Evolutionary conservation across 1,140 invertebrate genomes (phyloP), one percentile per base, ranked within the genome.

Genomic region (Drosophila nannoptera): DNA sequence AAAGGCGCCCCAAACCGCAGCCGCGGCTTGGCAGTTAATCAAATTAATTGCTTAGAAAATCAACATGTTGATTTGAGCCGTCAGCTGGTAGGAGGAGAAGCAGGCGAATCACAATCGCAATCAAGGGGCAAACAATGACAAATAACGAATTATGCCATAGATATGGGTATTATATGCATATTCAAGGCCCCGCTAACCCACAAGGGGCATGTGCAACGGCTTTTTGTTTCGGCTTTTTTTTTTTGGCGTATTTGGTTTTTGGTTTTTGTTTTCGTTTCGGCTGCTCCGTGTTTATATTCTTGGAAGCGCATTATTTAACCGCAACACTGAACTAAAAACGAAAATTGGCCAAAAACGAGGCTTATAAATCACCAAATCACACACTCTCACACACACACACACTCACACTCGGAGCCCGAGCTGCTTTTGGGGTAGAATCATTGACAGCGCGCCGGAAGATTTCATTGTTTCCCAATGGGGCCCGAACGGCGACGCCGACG

Each of bases 41-140:
- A 86, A 86, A 75, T 81, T 86, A 81, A 86, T 86, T 86, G 81
- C 77, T 72, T 65, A 86, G 81, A 86, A 84, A 84, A 84, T 84
- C 80, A 84, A 78, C 80, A 83, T 84, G 78, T 83, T 80, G 14
- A 65, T 56, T 73, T 75, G 49, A 62, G 64, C 54, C 61, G 73
- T 55, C 58, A 52, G 31, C 35, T 35, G 40, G 16, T 11, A 56
- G 38, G 35, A 32, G 42, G 46, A 52, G 29, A 42, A 50, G 14
- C 7, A 46, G 36, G 12, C 40, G 31, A 62, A 68, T 56, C 69
- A 68, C 61, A 78, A 59, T 43, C 42, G 32, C 70, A 69, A 69
- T 60, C 40, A 68, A 62, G 52, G 32, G 61, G 68, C 45, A 65
- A 74, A 82, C 78, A 82, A 82, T 77, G 77, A 81, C 77, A 82